Evolutionary conservation across 1,140 invertebrate genomes (phyloP), one percentile per base, ranked within the genome.

Genomic region (Tetragonula clypearis): DNA sequence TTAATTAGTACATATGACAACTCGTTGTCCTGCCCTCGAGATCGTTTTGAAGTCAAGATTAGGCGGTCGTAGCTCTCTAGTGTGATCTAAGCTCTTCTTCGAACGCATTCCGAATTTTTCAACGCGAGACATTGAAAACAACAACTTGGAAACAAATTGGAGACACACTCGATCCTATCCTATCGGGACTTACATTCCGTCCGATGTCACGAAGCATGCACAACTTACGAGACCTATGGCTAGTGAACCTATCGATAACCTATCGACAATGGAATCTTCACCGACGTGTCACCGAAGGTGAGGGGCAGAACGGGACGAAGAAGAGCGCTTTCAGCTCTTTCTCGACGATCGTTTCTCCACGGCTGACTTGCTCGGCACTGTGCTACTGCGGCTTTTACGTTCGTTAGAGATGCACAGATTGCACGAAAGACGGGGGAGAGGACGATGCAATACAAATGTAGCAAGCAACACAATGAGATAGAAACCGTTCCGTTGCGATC

Each of bases 381-480:
- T 82, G n/a, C 80, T 66, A 82, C 80, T 82, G 71, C 56, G 58
- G 49, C 26, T 15, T 62, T 15, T 60, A 17, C n/a, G 26, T 72
- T 62, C 66, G 55, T 71, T 30, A 62, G 14, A 82, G 58, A 62
- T 62, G 30, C 19, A 71, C 71, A 53, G 55, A 80, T 72, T 60
- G 30, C 19, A 15, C 68, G 79, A 69, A 53, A 30, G 30, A 30
- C 30, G 30, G 41, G 55, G n/a, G 4, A 30, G 53, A 12, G 56
- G 56, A 23, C 26, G 30, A 15, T 26, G 72, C 23, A 21, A 72
- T 58, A 26, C 1, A 26, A 49, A 49, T 60, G 60, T 72, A 21
- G 30, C 17, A 55, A 58, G 72, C 23, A 49, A 30, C 49, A 30
- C 26, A 11, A 26, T 21, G 8, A 74, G 15, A n/a, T 56, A 35